These are phyloP conservation scores for Pristis pectinata DNA, from an alignment of 2,797 vertebrate species.

Conservation along the genomic window DNA sequence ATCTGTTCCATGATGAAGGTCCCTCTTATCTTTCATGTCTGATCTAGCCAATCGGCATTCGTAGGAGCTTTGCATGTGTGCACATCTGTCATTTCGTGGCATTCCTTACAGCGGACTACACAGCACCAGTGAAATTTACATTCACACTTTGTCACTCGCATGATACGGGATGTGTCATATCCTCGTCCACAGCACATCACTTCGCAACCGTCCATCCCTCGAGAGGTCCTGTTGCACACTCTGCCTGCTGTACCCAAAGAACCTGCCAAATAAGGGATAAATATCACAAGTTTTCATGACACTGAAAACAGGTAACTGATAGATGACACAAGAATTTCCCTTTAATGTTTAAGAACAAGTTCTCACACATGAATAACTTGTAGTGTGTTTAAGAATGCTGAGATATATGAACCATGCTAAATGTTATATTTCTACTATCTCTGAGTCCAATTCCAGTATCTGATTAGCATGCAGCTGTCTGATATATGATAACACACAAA, in stretches of 20 bases:
- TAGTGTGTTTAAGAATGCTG: conserved; percentile 35
- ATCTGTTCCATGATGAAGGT: not conserved
- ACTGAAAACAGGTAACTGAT: not conserved
- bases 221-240: conserved; percentile 78
- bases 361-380: not conserved
- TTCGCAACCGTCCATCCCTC: conserved; percentile 81
- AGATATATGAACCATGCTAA: conserved; percentile 51
- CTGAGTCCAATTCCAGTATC: conserved; percentile 47
- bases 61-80: conserved; percentile 86
- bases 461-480: conserved; percentile 53
- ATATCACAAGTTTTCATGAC: not conserved
- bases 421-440: conserved; percentile 53
- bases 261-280: conserved; percentile 54
- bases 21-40: conserved; percentile 47
- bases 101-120: conserved; percentile 85
- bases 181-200: conserved; percentile 94
- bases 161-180: conserved; percentile 80
- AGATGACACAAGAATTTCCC: conserved; percentile 35
- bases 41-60: conserved; percentile 50
- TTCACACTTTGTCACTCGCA: conserved; percentile 80
- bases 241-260: conserved; percentile 80
- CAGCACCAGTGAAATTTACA: conserved; percentile 98
- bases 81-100: conserved; percentile 78
- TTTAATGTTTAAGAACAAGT: not conserved
- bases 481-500: conserved; percentile 49